phyloP scores from a whole-genome alignment of 2,888 invertebrate species.

The Caenorhabditis angaria region DNA sequence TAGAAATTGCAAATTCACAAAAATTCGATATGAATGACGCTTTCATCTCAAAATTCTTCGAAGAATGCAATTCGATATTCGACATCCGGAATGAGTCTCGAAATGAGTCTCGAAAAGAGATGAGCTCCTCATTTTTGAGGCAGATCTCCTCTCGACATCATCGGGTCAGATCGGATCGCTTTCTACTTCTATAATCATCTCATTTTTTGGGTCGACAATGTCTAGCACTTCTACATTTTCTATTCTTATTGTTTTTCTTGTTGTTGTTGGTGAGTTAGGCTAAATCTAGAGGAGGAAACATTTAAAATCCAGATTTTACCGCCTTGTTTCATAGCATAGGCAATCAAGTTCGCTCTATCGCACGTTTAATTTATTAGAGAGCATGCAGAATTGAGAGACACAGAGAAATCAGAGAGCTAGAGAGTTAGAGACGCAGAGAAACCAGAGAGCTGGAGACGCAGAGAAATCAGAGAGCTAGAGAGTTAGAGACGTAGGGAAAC shows the following conservation, averaged over 20 bases:
- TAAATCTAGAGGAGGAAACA: neutral
- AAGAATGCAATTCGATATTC: conserved; percentile 29
- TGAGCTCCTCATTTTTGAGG: neutral
- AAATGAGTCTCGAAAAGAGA: too few relatives aligned
- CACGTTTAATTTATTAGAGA: too few relatives aligned
- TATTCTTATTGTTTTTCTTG: neutral
- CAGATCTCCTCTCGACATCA: neutral
- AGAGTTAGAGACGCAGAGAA: too few relatives aligned
- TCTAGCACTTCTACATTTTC: neutral
- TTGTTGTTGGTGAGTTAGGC: neutral
- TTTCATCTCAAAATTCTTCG: conserved; percentile 7
- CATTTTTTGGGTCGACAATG: neutral
- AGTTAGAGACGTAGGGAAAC: too few relatives aligned
- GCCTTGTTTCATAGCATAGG: too few relatives aligned
- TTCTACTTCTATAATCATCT: neutral
- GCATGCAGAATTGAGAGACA: too few relatives aligned
- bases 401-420: too few relatives aligned
- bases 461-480: too few relatives aligned
- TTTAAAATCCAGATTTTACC: too few relatives aligned
- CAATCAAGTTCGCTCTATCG: too few relatives aligned
- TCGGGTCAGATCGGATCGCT: neutral
- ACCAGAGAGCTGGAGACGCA: too few relatives aligned
- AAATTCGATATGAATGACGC: conserved; percentile 24
- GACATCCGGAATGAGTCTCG: conserved; percentile 36
- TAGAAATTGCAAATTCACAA: too few relatives aligned